These are phyloP conservation scores for Saccopteryx bilineata DNA, from an alignment of 2,113 vertebrate species.

Conservation along the genomic window DNA sequence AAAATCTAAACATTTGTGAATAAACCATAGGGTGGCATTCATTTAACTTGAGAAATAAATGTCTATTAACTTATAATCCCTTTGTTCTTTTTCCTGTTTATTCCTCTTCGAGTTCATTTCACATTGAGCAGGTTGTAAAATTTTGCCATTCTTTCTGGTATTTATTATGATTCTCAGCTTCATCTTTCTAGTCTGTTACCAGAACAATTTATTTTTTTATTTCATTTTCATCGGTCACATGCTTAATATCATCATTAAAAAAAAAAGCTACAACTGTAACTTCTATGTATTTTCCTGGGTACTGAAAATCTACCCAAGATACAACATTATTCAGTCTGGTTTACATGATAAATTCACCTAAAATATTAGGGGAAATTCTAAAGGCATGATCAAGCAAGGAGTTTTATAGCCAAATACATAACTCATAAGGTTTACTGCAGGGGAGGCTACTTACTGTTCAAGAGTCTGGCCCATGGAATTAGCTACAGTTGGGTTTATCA, in stretches of 20 bases:
- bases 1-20: background rate
- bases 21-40: background rate
- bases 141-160: background rate
- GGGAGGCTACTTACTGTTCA: background rate
- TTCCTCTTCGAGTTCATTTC: background rate
- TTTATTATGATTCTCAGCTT: background rate
- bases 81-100: background rate
- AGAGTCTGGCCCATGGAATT: background rate
- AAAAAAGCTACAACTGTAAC: background rate
- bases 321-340: background rate
- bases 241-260: background rate
- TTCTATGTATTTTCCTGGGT: background rate
- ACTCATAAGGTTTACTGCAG: background rate
- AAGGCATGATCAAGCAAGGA: background rate
- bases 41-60: background rate
- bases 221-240: background rate
- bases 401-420: background rate
- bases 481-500: background rate
- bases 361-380: background rate
- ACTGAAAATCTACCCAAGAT: conserved; percentile 1
- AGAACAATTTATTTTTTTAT: background rate
- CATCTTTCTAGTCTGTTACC: background rate
- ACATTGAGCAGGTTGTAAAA: background rate
- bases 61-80: background rate
- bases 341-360: background rate